phyloP scores from a whole-genome alignment of 2,888 invertebrate species.

The Coelinius sp. region DNA sequence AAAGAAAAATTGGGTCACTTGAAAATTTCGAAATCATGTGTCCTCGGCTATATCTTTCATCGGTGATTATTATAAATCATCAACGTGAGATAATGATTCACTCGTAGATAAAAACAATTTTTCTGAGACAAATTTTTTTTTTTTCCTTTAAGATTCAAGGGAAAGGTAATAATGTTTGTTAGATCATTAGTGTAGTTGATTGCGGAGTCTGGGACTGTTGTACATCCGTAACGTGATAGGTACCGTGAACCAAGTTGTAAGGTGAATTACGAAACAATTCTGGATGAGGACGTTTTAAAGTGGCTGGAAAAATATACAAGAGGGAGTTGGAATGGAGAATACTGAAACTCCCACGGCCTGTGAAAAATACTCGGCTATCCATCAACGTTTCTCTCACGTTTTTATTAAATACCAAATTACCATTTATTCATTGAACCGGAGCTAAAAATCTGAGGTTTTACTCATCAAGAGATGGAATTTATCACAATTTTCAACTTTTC shows the following conservation, averaged over 20 bases:
- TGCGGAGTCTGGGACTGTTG: constrained; percentile 20
- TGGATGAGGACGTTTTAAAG: constrained; percentile 25
- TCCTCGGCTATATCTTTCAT: not conserved
- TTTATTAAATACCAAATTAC: constrained; percentile 57
- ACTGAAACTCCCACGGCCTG: constrained; percentile 45
- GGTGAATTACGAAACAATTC: constrained; percentile 18
- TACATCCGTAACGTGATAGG: constrained; percentile 12
- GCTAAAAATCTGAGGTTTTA: not conserved
- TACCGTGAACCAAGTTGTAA: constrained; percentile 12
- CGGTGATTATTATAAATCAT: not conserved
- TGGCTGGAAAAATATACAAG: constrained; percentile 6
- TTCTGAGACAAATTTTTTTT: not conserved
- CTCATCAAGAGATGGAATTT: too few species aligned
- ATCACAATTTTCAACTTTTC: not conserved
- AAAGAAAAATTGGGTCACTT: not conserved
- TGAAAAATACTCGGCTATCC: constrained; percentile 19
- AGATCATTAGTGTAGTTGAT: constrained; percentile 17
- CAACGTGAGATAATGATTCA: not conserved
- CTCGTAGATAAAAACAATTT: not conserved
- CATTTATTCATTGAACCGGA: constrained; percentile 18
- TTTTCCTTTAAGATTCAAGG: not conserved
- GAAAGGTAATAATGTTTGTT: not conserved
- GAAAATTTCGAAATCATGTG: not conserved
- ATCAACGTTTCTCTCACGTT: constrained; percentile 52
- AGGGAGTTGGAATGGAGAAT: not conserved